Percentiles rank a stretch among this genome's conserved stretches.
phyloP scores from a whole-genome alignment of 2,888 invertebrate species.

The Agrotis ipsilon region DNA sequence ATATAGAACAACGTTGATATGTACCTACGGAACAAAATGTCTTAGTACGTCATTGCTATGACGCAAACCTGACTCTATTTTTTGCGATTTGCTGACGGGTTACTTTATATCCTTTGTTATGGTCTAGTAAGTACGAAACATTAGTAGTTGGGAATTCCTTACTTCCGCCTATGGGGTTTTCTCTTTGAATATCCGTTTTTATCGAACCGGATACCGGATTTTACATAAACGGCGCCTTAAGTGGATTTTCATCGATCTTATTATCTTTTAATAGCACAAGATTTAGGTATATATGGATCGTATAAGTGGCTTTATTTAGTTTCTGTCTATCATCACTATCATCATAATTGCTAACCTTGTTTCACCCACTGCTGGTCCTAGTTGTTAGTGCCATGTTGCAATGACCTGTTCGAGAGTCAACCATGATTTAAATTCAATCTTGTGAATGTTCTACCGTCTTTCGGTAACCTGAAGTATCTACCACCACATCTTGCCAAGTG shows the following conservation, averaged over 20 bases:
- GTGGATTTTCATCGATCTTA: conserved; percentile 1
- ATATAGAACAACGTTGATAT: neutral
- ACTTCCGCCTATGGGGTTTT: conserved; percentile 64
- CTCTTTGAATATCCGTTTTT: conserved; percentile 27
- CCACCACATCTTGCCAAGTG: too few relatives aligned
- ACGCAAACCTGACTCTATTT: conserved; percentile 27
- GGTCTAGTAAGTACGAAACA: conserved; percentile 12
- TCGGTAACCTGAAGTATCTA: too few relatives aligned
- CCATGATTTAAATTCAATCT: too few relatives aligned
- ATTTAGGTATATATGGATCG: too few relatives aligned
- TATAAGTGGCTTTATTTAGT: too few relatives aligned
- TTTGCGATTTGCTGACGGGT: conserved; percentile 14
- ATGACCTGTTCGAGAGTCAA: too few relatives aligned
- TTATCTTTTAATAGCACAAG: neutral
- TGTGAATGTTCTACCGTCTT: too few relatives aligned
- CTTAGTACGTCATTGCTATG: conserved; percentile 33
- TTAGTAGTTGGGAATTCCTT: conserved; percentile 59
- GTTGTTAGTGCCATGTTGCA: too few relatives aligned
- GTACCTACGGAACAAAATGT: neutral
- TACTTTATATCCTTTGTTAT: conserved; percentile 20
- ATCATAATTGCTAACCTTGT: too few relatives aligned
- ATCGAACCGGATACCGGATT: conserved; percentile 29
- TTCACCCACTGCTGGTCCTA: too few relatives aligned
- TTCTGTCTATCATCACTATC: too few relatives aligned
- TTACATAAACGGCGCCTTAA: neutral